Evolutionary conservation across 2,888 invertebrate genomes (phyloP).

Genomic region (Hirtodrosophila histrioides): DNA sequence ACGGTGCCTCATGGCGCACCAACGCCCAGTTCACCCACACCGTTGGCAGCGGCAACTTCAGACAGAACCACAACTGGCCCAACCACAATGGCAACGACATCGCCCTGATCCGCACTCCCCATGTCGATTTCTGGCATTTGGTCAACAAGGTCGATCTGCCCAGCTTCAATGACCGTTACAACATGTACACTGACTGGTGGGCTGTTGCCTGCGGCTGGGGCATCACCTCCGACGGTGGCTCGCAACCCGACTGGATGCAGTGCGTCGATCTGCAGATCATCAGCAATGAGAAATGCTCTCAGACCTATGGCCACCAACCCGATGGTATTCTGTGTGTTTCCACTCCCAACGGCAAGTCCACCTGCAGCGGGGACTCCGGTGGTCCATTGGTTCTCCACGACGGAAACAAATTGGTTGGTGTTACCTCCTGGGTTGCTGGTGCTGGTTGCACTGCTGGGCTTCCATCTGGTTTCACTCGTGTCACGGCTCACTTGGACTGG

Average conservation of each 20-base stretch:
- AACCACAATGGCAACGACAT: constrained; percentile 57
- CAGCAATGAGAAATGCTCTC: constrained; percentile 80
- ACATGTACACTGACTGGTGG: constrained; percentile 32
- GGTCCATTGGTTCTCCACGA: constrained; percentile 62
- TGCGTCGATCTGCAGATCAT: constrained; percentile 64
- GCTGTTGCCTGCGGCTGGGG: constrained; percentile 76
- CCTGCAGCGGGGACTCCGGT: constrained; percentile 68
- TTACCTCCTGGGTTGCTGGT: constrained; percentile 53
- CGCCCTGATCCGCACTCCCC: constrained; percentile 52
- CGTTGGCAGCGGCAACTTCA: constrained; percentile 54
- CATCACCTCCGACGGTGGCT: constrained; percentile 54
- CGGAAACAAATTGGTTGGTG: constrained; percentile 44
- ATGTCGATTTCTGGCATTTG: constrained; percentile 36
- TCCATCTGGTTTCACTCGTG: constrained; percentile 61
- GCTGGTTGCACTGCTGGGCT: constrained; percentile 48
- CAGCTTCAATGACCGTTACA: constrained; percentile 33
- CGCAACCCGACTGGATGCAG: constrained; percentile 76
- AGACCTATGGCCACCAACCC: constrained; percentile 78
- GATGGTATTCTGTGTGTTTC: constrained; percentile 48
- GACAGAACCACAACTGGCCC: constrained; percentile 79
- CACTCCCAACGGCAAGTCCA: constrained; percentile 49
- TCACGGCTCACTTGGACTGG: constrained; percentile 61
- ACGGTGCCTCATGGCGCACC: constrained; percentile 71
- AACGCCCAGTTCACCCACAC: constrained; percentile 55
- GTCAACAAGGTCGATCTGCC: constrained; percentile 38